Conservation (phyloP, 2,888 invertebrate species). For the Eupeodes latifasciatus region DNA sequence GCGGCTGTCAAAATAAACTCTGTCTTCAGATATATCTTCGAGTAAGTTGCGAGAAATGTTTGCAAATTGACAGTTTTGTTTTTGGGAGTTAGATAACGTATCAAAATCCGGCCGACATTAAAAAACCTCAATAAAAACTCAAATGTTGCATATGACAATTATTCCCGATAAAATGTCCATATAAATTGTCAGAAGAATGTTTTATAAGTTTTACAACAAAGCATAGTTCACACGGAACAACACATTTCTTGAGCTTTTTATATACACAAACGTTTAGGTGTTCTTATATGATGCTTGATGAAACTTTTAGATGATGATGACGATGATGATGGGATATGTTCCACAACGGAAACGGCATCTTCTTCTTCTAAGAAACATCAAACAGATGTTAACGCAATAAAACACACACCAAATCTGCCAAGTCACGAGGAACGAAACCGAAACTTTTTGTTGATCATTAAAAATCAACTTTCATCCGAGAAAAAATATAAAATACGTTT, state of each 20-base stretch:
- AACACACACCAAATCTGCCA: conserved; percentile 52
- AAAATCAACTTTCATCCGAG: conserved; percentile 74
- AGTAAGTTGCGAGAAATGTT: too few species aligned
- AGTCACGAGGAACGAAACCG: conserved; percentile 49
- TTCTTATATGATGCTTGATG: not conserved
- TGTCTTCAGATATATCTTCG: too few species aligned
- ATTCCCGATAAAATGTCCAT: conserved; percentile 68
- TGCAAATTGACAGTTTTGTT: too few species aligned
- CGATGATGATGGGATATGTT: not conserved
- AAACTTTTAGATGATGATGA: not conserved
- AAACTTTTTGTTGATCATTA: conserved; percentile 70
- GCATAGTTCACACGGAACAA: not conserved
- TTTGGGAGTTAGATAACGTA: not conserved
- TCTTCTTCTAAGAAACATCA: conserved; percentile 41
- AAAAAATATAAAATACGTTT: conserved; percentile 61
- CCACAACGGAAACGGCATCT: not conserved
- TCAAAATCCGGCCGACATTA: not conserved
- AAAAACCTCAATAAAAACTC: conserved; percentile 22
- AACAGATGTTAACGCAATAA: conserved; percentile 71
- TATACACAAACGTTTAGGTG: not conserved
- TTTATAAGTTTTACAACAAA: conserved; percentile 40
- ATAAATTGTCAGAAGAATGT: conserved; percentile 62
- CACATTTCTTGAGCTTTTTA: conserved; percentile 46
- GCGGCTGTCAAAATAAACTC: not conserved
- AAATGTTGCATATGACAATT: conserved; percentile 69